These are phyloP conservation scores for Thomomys bottae DNA, from an alignment of 2,113 vertebrate species.

Conservation along the genomic window DNA sequence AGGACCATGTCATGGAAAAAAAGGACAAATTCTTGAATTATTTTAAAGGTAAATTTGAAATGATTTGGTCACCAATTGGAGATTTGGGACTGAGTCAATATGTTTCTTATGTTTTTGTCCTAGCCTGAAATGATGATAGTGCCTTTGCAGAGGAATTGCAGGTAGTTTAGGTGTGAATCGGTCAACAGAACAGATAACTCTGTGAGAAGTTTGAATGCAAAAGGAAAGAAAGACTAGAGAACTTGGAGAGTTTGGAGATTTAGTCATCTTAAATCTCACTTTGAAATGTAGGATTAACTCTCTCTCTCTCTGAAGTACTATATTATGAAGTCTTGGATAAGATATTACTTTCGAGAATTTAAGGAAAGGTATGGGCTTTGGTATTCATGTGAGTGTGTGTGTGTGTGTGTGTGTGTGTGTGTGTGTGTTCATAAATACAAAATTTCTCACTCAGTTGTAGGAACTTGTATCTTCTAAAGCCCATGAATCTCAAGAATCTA, in stretches of 20 bases:
- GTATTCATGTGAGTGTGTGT: neutral
- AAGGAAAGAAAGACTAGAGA: neutral
- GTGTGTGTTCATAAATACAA: neutral
- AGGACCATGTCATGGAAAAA: neutral
- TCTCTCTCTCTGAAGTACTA: neutral
- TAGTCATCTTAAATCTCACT: neutral
- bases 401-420: neutral
- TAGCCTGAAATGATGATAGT: slow-evolving; percentile 7
- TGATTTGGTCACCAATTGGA: slow-evolving; percentile 33
- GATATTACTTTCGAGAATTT: slow-evolving; percentile 13
- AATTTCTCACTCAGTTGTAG: neutral
- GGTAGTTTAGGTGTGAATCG: slow-evolving; percentile 54
- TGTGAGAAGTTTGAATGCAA: slow-evolving; percentile 54
- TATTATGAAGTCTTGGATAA: neutral
- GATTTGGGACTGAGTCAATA: slow-evolving; percentile 48
- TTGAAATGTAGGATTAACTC: neutral
- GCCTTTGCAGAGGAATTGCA: slow-evolving; percentile 35
- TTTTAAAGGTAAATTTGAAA: slow-evolving; percentile 35
- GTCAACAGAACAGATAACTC: slow-evolving; percentile 51
- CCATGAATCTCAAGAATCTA: neutral
- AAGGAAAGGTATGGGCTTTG: neutral
- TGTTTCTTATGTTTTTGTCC: neutral
- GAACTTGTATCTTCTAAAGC: neutral
- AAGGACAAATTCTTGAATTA: slow-evolving; percentile 15
- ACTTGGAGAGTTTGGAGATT: neutral